phyloP scores from a whole-genome alignment of 2,797 vertebrate genomes.

The Capromys pilorides region DNA sequence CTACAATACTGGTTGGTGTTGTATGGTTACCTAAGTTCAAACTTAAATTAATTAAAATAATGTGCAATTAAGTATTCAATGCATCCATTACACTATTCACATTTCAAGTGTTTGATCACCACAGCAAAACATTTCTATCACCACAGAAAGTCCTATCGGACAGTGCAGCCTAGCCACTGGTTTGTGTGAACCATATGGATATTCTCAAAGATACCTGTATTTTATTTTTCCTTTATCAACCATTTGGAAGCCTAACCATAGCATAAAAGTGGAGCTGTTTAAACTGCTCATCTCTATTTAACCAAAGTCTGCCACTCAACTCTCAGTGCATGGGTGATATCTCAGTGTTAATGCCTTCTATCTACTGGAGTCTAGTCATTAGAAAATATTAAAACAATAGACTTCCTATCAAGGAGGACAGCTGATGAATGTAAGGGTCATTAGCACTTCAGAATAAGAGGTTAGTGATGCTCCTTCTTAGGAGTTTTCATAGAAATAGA shows the following conservation, averaged over 20 bases:
- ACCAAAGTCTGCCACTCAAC: background rate
- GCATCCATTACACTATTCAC: background rate
- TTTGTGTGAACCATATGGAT: fast-evolving
- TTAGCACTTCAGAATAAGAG: background rate
- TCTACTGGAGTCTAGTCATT: background rate
- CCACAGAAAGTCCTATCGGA: background rate
- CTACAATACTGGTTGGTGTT: background rate
- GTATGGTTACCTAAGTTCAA: background rate
- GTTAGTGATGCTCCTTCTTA: background rate
- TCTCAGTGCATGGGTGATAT: no score
- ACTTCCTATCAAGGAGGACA: background rate
- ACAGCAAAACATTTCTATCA: no score
- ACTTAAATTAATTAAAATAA: background rate
- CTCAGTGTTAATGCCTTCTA: background rate
- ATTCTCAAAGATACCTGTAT: background rate
- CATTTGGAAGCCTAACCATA: fast-evolving
- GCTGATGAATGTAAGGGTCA: background rate
- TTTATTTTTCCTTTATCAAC: fast-evolving
- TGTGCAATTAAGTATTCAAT: background rate
- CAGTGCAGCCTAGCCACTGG: fast-evolving
- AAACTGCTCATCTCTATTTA: background rate
- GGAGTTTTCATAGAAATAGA: background rate
- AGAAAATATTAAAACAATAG: background rate
- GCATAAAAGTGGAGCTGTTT: background rate
- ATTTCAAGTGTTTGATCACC: background rate